A percentile compares a stretch with the other conserved stretches of the same genome.
phyloP scores from a whole-genome alignment of 2,797 vertebrate genomes.

The Eremophila alpestris region DNA sequence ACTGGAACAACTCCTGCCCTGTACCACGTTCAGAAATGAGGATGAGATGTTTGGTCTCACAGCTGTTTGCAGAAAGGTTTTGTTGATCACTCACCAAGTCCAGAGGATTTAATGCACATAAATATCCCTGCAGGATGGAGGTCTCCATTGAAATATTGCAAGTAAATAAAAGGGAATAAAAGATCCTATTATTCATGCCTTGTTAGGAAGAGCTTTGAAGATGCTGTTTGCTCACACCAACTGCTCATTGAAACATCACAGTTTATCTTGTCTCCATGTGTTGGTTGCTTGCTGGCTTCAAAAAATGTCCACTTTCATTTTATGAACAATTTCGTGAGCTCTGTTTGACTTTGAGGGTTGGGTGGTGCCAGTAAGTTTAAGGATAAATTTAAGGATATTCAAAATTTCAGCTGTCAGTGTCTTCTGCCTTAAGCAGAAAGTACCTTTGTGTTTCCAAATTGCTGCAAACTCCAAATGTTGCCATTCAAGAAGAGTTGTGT shows the following conservation, averaged over 20 bases:
- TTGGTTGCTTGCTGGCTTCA: background rate
- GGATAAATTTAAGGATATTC: background rate
- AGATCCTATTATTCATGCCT: background rate
- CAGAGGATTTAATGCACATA: background rate
- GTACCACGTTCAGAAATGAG: background rate
- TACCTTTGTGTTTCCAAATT: background rate
- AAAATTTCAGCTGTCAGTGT: background rate
- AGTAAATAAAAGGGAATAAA: background rate
- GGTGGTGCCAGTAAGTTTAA: background rate
- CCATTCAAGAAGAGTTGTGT: background rate
- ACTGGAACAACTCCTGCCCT: background rate
- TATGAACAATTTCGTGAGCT: background rate
- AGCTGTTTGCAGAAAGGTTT: background rate
- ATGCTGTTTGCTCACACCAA: background rate
- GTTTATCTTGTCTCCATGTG: background rate
- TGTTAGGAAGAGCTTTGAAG: slow-evolving; percentile 22
- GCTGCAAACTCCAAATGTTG: background rate
- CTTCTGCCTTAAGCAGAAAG: background rate
- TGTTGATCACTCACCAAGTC: background rate
- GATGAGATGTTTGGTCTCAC: background rate
- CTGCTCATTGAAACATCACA: background rate
- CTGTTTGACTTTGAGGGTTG: background rate
- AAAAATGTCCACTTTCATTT: background rate
- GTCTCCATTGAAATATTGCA: background rate
- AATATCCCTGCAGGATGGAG: background rate